Base-by-base conservation (phyloP, 1,140 invertebrate species). In the Drosophila ironensis region DNA sequence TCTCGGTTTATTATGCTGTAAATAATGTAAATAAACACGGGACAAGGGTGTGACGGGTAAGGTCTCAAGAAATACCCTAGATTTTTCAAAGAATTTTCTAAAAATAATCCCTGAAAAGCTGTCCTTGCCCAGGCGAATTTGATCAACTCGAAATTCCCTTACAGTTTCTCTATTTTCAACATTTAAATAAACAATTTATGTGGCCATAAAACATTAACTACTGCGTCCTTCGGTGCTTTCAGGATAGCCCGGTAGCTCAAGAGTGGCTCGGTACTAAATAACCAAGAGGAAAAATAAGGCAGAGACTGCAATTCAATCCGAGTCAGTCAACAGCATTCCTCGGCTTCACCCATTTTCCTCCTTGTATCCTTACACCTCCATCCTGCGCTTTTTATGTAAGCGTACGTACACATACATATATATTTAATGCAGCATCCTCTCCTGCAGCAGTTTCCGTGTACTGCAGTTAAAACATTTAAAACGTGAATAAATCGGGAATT, bases 1-100 rank as follows among this genome's bases (percentile, higher is more conserved):
- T 46, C 8, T 51, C 70, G 42, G 50, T 73, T 84, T 82, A 82
- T 66, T 84, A 67, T 61, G 78, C 63, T 67, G 63, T 82, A 84
- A 82, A 73, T 78, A 61, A 70, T 48, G 61, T 45, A 60, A 69
- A 77, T 84, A 69, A 72, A 53, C 44, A 33, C 38, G n/a, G n/a
- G n/a, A n/a, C n/a, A n/a, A n/a, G n/a, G n/a, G n/a, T n/a, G n/a
- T n/a, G n/a, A n/a, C n/a, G n/a, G n/a, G n/a, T n/a, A n/a, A 41
- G 38, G 17, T 8, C 30, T 9, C 30, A 12, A 14, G 14, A 33
- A 12, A 12, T 4, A 33, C 9, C 3, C 27, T 9, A n/a, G 2
- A 11, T 5, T n/a, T 22, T 42, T 20, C 17, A 33, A 35, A 37
- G 33, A 7, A 37, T 14, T 17, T 11, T 14, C 20, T 33, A 0